Conservation (phyloP, 2,888 invertebrate species). For the Liposcelis brunnea region DNA sequence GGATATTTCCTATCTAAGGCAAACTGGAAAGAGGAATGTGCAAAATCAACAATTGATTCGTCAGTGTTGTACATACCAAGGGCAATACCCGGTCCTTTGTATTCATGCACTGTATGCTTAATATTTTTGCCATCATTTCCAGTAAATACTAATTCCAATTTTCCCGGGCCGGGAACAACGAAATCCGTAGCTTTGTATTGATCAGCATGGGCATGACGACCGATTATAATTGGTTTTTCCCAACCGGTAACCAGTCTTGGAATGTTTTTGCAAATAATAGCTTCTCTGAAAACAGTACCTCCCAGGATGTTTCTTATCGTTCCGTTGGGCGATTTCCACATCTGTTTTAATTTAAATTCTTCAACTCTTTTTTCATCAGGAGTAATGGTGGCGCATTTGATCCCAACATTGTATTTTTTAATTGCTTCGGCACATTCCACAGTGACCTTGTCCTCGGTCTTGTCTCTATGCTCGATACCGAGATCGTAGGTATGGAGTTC, state of each 20-base stretch:
- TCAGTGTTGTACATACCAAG: conserved; percentile 95
- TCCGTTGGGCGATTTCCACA: conserved; percentile 85
- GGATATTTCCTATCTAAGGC: conserved; percentile 75
- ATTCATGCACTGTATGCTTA: conserved; percentile 63
- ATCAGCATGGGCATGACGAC: conserved; percentile 95
- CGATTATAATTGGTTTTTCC: conserved; percentile 94
- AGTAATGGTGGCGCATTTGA: conserved; percentile 97
- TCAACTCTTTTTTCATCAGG: conserved; percentile 93
- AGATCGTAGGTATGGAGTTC: conserved; percentile 88
- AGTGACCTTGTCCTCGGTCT: conserved; percentile 88
- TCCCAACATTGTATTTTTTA: conserved; percentile 93
- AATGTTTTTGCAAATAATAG: conserved; percentile 82
- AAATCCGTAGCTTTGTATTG: conserved; percentile 79
- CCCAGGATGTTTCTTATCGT: conserved; percentile 77
- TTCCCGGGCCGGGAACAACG: conserved; percentile 80
- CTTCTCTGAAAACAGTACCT: conserved; percentile 68
- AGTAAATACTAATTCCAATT: conserved; percentile 66
- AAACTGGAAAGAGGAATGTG: conserved; percentile 84
- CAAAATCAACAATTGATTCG: conserved; percentile 82
- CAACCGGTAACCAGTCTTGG: conserved; percentile 89
- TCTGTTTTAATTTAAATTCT: conserved; percentile 71
- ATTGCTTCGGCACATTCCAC: conserved; percentile 93
- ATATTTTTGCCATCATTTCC: conserved; percentile 33
- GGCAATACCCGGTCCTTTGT: conserved; percentile 76
- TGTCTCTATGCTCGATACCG: conserved; percentile 87